These are phyloP conservation scores for Phaethornis superciliosus DNA, from an alignment of 2,113 vertebrate species.

Conservation along the genomic window DNA sequence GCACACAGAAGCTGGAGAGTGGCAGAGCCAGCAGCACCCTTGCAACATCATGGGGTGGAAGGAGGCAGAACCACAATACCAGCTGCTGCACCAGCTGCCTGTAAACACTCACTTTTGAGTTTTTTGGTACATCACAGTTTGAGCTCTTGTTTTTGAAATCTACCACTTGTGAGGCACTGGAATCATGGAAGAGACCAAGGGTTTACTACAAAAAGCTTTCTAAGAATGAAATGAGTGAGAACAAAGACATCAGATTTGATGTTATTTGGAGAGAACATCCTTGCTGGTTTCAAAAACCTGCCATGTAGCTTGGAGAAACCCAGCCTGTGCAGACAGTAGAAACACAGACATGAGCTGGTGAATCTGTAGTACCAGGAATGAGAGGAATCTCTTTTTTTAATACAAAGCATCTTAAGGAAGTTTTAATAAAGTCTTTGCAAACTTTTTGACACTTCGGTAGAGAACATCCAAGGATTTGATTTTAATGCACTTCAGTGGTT, in stretches of 20 bases:
- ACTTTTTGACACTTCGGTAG: neutral
- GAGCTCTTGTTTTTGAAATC: neutral
- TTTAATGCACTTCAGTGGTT: neutral
- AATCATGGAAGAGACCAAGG: neutral
- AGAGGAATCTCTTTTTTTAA: neutral
- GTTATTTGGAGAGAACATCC: neutral
- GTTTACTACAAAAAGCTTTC: neutral
- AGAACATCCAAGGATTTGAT: neutral
- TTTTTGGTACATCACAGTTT: rapidly evolving
- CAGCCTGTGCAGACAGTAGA: neutral
- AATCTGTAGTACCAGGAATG: neutral
- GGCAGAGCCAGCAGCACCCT: neutral
- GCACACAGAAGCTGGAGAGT: neutral
- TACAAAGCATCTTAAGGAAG: neutral
- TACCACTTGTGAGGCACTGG: neutral
- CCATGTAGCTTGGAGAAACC: neutral
- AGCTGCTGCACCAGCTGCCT: neutral
- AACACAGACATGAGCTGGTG: neutral
- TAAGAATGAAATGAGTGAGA: neutral
- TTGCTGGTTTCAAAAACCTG: neutral
- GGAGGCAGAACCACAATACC: neutral
- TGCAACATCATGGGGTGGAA: too few species aligned
- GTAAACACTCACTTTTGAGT: neutral
- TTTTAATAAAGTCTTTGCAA: neutral
- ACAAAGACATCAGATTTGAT: neutral